Base-by-base conservation (phyloP, 2,888 invertebrate species). In the Tricholauxania praeusta region DNA sequence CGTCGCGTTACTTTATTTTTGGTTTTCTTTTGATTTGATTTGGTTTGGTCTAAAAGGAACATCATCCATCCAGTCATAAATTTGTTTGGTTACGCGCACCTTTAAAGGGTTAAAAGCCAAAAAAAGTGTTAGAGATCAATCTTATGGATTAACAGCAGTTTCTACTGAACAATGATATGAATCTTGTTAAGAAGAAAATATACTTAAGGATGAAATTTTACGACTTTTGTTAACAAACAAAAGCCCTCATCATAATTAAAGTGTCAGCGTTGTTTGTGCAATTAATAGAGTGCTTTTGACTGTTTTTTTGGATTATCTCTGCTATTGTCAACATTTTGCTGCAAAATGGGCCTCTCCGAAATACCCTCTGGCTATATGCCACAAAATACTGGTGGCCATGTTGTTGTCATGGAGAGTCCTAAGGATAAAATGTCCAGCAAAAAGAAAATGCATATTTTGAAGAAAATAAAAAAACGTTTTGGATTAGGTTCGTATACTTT, bases 401-500 rank as follows among this genome's bases (percentile, higher is more conserved):
- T 84, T 74, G 78, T 85, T 72, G 82, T 82, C 17, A 78, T 85
- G 81, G 85, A 85, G 62, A 79, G 80, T 74, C 82, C 82, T 75
- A 85, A 84, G 80, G 84, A 84, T 78, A 84, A 83, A 81, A 79
- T 85, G 78, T 83, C 83, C 66, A 85, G 81, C 77, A 84, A 83
- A 79, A 84, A 84, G 82, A 95, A 95, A 89, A 95, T 96, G 94
- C 95, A 95, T 89, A 93, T 96, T 76, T 89, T 96, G 77, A 96
- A 96, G 90, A 96, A 95, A 86, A 93, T 96, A 82, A 95, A 95
- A 88, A 92, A 92, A 83, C 94, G 94, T 83, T 95, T 96, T 86
- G 95, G 96, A 82, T 88, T 96, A 87, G 95, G 96, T 95, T 88
- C 92, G 95, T 90, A 83, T 70, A 49, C 17, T 72, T 51, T 60